phyloP scores from a whole-genome alignment of 1,140 invertebrate species.

The Apis laboriosa region DNA sequence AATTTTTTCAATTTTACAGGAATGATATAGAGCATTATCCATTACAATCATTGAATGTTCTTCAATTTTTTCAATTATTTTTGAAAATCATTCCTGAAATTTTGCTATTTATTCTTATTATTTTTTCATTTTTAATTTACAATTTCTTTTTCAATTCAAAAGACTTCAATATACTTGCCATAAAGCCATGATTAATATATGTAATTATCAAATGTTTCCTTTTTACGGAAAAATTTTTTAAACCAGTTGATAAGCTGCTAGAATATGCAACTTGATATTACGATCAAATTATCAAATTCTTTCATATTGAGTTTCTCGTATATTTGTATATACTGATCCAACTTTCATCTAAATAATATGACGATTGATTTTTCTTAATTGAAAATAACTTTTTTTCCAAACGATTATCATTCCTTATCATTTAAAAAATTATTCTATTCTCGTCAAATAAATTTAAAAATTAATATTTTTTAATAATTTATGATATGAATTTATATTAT shows the following conservation, averaged over 20 bases:
- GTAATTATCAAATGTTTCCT: not conserved
- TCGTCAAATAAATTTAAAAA: no score
- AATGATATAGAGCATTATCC: not conserved
- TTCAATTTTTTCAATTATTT: not conserved
- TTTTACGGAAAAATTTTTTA: not conserved
- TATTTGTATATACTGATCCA: not conserved
- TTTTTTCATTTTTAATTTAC: not conserved
- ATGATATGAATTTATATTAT: no score
- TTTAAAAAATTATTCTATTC: no score
- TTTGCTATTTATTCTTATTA: not conserved
- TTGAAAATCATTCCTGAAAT: not conserved
- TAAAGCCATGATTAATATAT: not conserved
- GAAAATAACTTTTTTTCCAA: no score
- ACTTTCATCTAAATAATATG: not conserved
- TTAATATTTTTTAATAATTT: no score
- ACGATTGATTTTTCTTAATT: no score
- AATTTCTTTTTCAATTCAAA: not conserved
- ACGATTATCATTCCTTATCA: no score
- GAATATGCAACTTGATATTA: not conserved
- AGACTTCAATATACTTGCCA: not conserved
- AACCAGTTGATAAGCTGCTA: not conserved
- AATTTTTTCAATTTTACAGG: not conserved
- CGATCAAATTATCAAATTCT: no score
- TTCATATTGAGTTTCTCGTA: no score
- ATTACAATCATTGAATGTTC: not conserved